Evolutionary conservation across 2,797 vertebrate genomes (phyloP).

Genomic region (Pantherophis alleghaniensis): DNA sequence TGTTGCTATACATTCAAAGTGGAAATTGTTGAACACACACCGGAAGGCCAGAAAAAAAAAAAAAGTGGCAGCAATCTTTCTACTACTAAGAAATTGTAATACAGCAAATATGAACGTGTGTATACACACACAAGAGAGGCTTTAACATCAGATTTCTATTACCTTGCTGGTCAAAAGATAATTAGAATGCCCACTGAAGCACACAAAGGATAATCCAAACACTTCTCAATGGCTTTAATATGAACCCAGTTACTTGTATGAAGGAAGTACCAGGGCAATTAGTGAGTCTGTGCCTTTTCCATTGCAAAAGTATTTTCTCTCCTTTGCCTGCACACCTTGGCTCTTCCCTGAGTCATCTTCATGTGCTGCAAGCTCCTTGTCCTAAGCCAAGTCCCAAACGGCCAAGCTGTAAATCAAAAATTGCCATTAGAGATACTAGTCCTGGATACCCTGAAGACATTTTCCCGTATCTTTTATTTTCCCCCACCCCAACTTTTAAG

Average conservation of each 20-base stretch:
- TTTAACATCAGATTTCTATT: slow-evolving; percentile 30
- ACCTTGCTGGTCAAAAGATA: slow-evolving; percentile 44
- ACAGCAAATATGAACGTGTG: neutral
- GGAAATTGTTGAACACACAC: slow-evolving; percentile 26
- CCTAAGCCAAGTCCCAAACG: slow-evolving; percentile 56
- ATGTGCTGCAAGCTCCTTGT: slow-evolving; percentile 52
- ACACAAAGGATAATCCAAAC: slow-evolving; percentile 46
- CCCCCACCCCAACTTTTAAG: neutral
- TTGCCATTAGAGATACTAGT: slow-evolving; percentile 3
- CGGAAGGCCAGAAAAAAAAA: neutral
- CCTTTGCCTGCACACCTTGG: slow-evolving; percentile 53
- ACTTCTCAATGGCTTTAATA: slow-evolving; percentile 60
- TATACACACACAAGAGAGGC: slow-evolving; percentile 6
- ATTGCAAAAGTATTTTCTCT: slow-evolving; percentile 36
- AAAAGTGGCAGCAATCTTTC: slow-evolving; percentile 5
- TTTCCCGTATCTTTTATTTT: neutral
- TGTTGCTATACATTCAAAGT: slow-evolving; percentile 27
- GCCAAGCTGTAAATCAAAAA: slow-evolving; percentile 56
- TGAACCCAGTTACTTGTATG: slow-evolving; percentile 52
- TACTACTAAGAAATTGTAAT: slow-evolving; percentile 1
- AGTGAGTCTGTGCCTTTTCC: slow-evolving; percentile 14
- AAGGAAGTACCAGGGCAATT: slow-evolving; percentile 36
- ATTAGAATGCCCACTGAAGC: slow-evolving; percentile 47
- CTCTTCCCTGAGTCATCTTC: slow-evolving; percentile 70
- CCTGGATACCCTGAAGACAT: neutral